Evolutionary conservation across 2,888 invertebrate species (phyloP), one percentile per base, ranked within the genome.

Genomic region (Drosophila meridiana): DNA sequence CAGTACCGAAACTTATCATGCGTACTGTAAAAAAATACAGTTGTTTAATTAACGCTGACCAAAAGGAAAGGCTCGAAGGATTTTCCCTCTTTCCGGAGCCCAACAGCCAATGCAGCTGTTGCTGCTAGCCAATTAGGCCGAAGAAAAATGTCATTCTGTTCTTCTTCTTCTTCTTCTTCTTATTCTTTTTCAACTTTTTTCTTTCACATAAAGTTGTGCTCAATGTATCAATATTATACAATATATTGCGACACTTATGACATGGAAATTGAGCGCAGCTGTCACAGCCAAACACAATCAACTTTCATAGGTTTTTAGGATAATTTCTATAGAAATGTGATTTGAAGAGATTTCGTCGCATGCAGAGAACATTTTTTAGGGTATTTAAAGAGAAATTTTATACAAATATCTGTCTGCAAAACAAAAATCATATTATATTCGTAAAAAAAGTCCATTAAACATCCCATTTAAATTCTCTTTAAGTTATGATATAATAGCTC

Each of bases 11-110:
- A 55, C 69, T 65, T 53, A 60, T 43, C 57, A 52, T 69, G 67
- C 47, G 56, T 34, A 72, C 70, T 72, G 74, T 70, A 80, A 74
- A 78, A 87, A 68, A 42, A 30, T 30, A 5, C 48, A 67, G 68
- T 73, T 71, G 61, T 58, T 88, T 78, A 81, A 88, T 83, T 88
- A 88, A 53, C 63, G 34, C 34, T 45, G 45, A n/a, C 34, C 43
- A 32, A 26, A 26, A 13, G 43, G 8, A 30, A 50, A 32, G 32
- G 60, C 40, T 50, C 32, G 38, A 38, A 48, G 48, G 38, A 48
- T 28, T 59, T 48, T 30, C 30, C 26, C 14, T 13, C 13, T 4
- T 8, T 34, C 45, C 11, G 13, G 20, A 20, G 5, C 34, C 36
- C 11, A 30, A n/a, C 42, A 59, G 50, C 34, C 43, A 64, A 64